Evolutionary conservation across 2,113 vertebrate species (phyloP).

Genomic region (Gavialis gangeticus): DNA sequence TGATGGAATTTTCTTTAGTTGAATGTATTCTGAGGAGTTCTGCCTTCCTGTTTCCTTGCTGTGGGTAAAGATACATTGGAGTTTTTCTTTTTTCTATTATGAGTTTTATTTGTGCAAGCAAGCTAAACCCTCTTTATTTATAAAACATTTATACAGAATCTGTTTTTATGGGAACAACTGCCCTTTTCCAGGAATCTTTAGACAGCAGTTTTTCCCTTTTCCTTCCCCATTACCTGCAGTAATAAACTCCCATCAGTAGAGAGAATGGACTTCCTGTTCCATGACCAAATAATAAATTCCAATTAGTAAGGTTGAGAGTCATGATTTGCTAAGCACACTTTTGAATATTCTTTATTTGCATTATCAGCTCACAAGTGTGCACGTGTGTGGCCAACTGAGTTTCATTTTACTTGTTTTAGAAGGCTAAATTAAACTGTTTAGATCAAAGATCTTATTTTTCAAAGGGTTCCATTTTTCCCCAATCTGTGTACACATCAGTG

Average conservation of each 20-base stretch:
- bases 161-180: background rate
- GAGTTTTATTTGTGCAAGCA: background rate
- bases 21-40: background rate
- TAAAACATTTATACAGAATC: background rate
- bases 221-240: background rate
- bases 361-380: fast-evolving
- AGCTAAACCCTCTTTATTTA: background rate
- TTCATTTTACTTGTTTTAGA: background rate
- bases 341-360: background rate
- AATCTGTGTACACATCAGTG: background rate
- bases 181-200: background rate
- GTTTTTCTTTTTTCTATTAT: too few species aligned
- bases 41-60: background rate
- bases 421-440: background rate
- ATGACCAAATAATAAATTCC: background rate
- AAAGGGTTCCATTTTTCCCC: background rate
- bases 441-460: background rate
- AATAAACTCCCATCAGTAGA: background rate
- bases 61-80: background rate
- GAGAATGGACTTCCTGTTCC: background rate
- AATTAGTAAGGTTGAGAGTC: background rate
- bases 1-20: background rate
- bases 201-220: background rate
- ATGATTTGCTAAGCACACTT: background rate
- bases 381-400: fast-evolving